Evolutionary conservation across 2,797 vertebrate species (phyloP).

Genomic region (Halcyon smyrnensis): DNA sequence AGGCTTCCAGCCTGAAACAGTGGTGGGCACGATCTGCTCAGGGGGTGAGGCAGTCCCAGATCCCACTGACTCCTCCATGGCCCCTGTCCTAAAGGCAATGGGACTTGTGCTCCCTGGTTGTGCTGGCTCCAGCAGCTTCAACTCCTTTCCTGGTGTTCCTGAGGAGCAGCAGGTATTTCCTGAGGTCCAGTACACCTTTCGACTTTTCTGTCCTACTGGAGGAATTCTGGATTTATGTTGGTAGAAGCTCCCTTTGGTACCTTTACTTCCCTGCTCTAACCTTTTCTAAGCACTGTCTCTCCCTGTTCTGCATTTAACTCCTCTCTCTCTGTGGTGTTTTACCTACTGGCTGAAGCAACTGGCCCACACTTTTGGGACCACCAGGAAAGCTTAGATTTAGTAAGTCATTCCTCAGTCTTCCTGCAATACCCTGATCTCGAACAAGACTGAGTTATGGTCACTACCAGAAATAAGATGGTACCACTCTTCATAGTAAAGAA

Average conservation of each 20-base stretch:
- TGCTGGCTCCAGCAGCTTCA: accelerated
- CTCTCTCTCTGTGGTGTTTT: neutral
- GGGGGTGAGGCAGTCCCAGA: accelerated
- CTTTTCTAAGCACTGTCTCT: neutral
- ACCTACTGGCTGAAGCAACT: neutral
- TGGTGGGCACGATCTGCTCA: accelerated
- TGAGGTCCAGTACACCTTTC: neutral
- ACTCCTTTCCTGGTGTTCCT: neutral
- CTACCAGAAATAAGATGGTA: neutral
- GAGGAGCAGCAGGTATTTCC: neutral
- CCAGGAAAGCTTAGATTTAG: neutral
- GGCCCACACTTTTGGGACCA: neutral
- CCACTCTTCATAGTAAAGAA: neutral
- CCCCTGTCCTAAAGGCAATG: neutral
- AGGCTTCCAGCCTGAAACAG: neutral
- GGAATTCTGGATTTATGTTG: neutral
- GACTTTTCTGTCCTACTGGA: neutral
- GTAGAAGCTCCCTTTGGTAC: neutral
- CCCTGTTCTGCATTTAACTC: neutral
- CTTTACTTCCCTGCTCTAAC: neutral
- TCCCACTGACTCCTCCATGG: neutral
- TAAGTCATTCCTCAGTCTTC: neutral
- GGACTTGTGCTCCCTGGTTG: neutral
- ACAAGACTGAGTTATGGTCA: neutral
- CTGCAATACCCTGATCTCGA: neutral